A percentile compares a stretch with the other conserved stretches of the same genome.
Evolutionary conservation across 2,113 vertebrate genomes (phyloP).

Genomic region (Potamarius usumacintae): DNA sequence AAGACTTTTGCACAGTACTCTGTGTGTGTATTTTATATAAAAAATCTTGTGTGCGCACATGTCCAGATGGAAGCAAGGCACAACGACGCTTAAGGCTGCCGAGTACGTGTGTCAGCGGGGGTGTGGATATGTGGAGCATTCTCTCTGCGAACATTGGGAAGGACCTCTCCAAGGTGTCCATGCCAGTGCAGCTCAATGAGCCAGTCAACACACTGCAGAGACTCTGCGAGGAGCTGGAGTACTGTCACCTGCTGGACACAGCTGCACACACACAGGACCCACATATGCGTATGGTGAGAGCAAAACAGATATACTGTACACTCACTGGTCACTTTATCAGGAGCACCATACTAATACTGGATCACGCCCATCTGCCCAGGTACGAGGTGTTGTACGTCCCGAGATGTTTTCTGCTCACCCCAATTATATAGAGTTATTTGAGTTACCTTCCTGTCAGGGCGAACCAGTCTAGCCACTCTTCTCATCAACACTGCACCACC

Average conservation of each 20-base stretch:
- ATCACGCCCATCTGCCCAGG: background rate
- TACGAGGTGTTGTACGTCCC: background rate
- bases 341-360: background rate
- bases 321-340: background rate
- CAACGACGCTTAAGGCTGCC: slow-evolving; percentile 25
- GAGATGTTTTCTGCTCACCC: background rate
- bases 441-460: background rate
- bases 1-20: too few relatives aligned
- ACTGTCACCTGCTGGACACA: slow-evolving; percentile 90
- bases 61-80: slow-evolving; percentile 74
- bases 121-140: slow-evolving; percentile 85
- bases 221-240: slow-evolving; percentile 95
- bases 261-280: slow-evolving; percentile 76
- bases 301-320: background rate
- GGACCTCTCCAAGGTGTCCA: slow-evolving; percentile 95
- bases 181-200: slow-evolving; percentile 95
- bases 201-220: slow-evolving; percentile 93
- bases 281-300: slow-evolving; percentile 85
- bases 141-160: slow-evolving; percentile 96
- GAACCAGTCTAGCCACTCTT: background rate
- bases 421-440: background rate
- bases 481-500: background rate
- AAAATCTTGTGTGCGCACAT: background rate
- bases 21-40: too few relatives aligned
- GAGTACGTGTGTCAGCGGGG: slow-evolving; percentile 30